Evolutionary conservation across 2,113 vertebrate genomes (phyloP), one percentile per base, ranked within the genome.

Genomic region (Phainopepla nitens): DNA sequence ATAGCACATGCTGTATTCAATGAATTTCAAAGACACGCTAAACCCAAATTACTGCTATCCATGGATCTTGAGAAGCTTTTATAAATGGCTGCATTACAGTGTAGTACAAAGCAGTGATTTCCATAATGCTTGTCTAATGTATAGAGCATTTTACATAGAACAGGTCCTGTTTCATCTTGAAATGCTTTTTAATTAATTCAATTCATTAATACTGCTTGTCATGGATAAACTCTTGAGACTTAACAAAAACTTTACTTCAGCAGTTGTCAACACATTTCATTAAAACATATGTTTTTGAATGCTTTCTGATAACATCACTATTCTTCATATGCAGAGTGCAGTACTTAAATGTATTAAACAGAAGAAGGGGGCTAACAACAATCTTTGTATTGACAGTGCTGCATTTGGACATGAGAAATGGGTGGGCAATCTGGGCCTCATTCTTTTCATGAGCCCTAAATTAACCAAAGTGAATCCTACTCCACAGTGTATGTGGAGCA

Each of bases 121-220:
- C 97, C 97, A 98, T 98, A 98, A 98, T 98, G 97, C 96, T 97
- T 97, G 97, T 97, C 97, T 97, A 97, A 97, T 97, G 96, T 97
- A 98, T 96, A 96, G 96, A 97, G 95, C 96, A 93, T 95, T 97
- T 96, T 97, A 95, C 96, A 96, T 91, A 95, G 95, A 96, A 93
- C 88, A 95, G 91, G 89, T 92, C 96, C 90, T 90, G 95, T 97
- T 97, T 97, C 97, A 98, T 98, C 97, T 98, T 96, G 96, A 98
- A 98, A 98, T 98, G 97, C 94, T 97, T 97, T 98, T 98, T 98
- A 98, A 97, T 98, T 98, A 98, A 98, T 97, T 97, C 97, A 96
- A 94, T 97, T 98, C 97, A 97, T 98, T 98, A 97, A 97, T 97
- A 98, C 91, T 92, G 96, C 96, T 97, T 93, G 94, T 97, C 96